A percentile compares a stretch with the other conserved stretches of the same genome.
phyloP scores from a whole-genome alignment of 2,113 vertebrate genomes.

The Eudyptes chrysolophus region DNA sequence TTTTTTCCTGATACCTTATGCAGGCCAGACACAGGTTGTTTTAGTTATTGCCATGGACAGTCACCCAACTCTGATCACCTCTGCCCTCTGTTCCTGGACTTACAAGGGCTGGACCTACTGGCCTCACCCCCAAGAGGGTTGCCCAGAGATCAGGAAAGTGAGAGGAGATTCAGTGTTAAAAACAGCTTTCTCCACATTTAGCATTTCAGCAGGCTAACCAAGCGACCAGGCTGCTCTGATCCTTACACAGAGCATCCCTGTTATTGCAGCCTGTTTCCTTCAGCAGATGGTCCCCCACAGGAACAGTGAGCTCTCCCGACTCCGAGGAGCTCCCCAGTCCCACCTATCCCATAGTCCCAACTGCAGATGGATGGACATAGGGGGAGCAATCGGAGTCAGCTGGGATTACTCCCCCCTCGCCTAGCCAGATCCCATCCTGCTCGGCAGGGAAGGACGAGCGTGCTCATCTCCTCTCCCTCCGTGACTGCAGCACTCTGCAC shows the following conservation, averaged over 20 bases:
- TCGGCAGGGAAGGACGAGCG: background rate
- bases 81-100: background rate
- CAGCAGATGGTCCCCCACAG: accelerated
- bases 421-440: background rate
- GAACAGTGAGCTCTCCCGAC: accelerated
- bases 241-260: background rate
- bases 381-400: background rate
- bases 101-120: background rate
- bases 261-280: background rate
- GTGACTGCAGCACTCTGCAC: background rate
- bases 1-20: background rate
- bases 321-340: background rate
- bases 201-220: background rate
- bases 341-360: background rate
- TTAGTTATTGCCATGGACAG: background rate
- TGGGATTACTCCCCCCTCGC: background rate
- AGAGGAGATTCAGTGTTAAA: background rate
- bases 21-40: background rate
- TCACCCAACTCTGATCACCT: background rate
- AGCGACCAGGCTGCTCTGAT: background rate
- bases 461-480: background rate
- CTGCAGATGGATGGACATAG: background rate
- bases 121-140: background rate
- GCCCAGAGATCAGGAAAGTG: background rate
- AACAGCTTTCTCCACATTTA: background rate